A percentile compares a stretch with the other conserved stretches of the same genome.
Conservation (phyloP, 2,888 invertebrate species). For the Desoria tigrina region DNA sequence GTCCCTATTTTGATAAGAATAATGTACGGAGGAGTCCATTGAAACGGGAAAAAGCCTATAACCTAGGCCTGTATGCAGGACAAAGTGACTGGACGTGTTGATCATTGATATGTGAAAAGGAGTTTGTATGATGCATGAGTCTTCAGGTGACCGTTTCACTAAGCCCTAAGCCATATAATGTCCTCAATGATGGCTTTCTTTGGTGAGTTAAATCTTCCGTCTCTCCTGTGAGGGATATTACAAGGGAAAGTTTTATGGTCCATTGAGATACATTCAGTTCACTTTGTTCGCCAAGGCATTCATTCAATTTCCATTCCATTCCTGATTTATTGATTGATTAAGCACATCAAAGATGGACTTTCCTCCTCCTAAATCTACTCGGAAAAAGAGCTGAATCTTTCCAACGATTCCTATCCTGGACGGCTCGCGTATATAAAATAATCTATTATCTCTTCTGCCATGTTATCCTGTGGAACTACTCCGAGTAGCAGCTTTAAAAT, state of each 20-base stretch:
- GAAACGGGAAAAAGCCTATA: too few species aligned
- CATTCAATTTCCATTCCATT: background rate
- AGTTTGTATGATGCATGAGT: slow-evolving; percentile 23
- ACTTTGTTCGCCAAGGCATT: slow-evolving; percentile 8
- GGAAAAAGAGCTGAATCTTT: too few species aligned
- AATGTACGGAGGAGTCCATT: too few species aligned
- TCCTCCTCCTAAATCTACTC: too few species aligned
- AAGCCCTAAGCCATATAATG: slow-evolving; percentile 20
- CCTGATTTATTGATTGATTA: slow-evolving; percentile 22
- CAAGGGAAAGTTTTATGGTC: background rate
- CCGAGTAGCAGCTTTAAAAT: too few species aligned
- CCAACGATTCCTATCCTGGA: too few species aligned
- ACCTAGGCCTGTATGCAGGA: background rate
- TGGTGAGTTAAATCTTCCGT: background rate
- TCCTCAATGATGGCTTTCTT: slow-evolving; percentile 11
- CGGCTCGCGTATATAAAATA: too few species aligned
- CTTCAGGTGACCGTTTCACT: slow-evolving; percentile 22
- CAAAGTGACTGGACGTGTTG: slow-evolving; percentile 19
- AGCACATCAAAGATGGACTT: background rate
- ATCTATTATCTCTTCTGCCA: too few species aligned
- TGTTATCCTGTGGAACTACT: too few species aligned
- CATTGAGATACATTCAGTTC: background rate
- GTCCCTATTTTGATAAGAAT: too few species aligned
- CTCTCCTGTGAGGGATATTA: slow-evolving; percentile 17
- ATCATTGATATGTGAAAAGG: slow-evolving; percentile 16